phyloP scores from a whole-genome alignment of 2,888 invertebrate species.

The Acanthoscelides obtectus region DNA sequence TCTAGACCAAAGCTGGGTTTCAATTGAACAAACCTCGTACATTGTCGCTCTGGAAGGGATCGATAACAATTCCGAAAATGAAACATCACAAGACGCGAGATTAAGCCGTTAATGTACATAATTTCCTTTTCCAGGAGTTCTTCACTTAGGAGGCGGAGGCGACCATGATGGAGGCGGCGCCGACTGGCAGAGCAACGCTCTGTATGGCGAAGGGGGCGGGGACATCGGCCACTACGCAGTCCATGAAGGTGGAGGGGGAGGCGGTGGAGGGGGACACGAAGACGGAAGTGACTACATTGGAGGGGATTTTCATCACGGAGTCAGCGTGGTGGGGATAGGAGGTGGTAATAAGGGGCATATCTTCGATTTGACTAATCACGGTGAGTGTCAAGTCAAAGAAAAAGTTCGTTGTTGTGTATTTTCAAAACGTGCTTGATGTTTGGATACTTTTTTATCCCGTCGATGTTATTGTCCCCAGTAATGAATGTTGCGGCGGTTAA shows the following conservation, averaged over 20 bases:
- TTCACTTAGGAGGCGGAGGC: conserved; percentile 6
- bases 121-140: background rate
- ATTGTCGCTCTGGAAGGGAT: too few relatives aligned
- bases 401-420: too few relatives aligned
- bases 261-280: conserved; percentile 1
- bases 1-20: too few relatives aligned
- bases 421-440: too few relatives aligned
- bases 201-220: background rate
- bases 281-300: conserved; percentile 20
- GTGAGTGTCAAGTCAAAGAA: conserved; percentile 10
- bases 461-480: too few relatives aligned
- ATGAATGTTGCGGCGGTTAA: too few relatives aligned
- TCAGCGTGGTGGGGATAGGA: conserved; percentile 29
- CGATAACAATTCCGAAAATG: too few relatives aligned
- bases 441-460: too few relatives aligned
- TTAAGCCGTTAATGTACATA: too few relatives aligned
- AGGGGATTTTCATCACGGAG: conserved; percentile 32
- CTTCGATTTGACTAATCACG: conserved; percentile 30
- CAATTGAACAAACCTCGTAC: too few relatives aligned
- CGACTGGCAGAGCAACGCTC: background rate
- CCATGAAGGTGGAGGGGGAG: background rate
- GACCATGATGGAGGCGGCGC: background rate
- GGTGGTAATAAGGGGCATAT: conserved; percentile 25
- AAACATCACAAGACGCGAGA: too few relatives aligned
- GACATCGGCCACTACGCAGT: background rate